Base-by-base conservation (phyloP, 2,888 invertebrate species). In the Stegana nigrithorax region DNA sequence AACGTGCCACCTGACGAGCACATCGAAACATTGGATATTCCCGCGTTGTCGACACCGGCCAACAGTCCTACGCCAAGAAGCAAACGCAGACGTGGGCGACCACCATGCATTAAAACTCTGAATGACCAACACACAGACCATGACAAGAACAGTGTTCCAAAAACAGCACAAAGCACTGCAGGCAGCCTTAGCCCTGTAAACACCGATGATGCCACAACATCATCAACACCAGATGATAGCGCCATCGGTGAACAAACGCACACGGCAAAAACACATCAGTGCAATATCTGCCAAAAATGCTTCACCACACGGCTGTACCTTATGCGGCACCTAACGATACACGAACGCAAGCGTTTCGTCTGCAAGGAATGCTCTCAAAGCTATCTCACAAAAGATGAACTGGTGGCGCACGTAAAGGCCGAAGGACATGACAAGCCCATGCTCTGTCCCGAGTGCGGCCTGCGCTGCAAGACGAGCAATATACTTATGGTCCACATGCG, bases 391-490 rank as follows among this genome's bases (percentile, higher is more conserved):
- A 87, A 87, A 66, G 84, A 86, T 1, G 86, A 87, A 68, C 74
- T 88, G 4, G 86, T 83, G 2, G 86, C 86, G 65, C 88, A 88
- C 69, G 83, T 84, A 69, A 88, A 88, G 72, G 85, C 86, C 62
- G 87, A 87, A 63, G 70, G 73, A 57, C 87, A 86, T 65, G 87
- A 88, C 60, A 87, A 87, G 71, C 87, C 87, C 60, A 87, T 86
- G 73, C 77, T 88, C 23, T 88, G 88, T 72, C 88, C 88, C 0
- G 88, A 88, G 68, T 88, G 88, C 70, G 88, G 88, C 2, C 84
- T 87, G 27, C 72, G 88, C 42, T 88, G 88, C 71, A 87, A 87
- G 32, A 77, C 87, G 26, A 87, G 87, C 50, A 88, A 88, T 74
- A 88, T 87, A 70, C 74, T 88, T 26, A 85, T 86, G 12, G 87